Evolutionary conservation across 2,888 invertebrate species (phyloP).

Genomic region (Smittia sp.): DNA sequence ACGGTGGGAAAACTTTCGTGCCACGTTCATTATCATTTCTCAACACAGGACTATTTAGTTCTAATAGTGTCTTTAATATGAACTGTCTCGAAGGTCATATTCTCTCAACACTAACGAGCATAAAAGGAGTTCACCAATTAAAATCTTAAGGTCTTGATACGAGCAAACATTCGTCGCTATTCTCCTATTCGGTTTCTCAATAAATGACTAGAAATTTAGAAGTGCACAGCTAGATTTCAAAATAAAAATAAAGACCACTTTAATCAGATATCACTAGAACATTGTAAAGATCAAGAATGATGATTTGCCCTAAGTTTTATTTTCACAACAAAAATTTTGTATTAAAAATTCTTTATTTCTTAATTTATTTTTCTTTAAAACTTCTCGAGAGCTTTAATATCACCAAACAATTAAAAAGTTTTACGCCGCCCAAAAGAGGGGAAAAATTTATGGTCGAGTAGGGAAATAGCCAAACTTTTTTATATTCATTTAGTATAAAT

Average conservation of each 20-base stretch:
- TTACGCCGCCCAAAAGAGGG: background rate
- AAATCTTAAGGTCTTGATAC: constrained; percentile 19
- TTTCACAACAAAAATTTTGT: too few species aligned
- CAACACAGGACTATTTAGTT: constrained; percentile 17
- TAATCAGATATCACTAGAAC: too few species aligned
- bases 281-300: too few species aligned
- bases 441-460: background rate
- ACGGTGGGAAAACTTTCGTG: background rate
- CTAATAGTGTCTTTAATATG: constrained; percentile 10
- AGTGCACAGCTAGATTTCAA: too few species aligned
- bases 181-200: too few species aligned
- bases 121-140: constrained; percentile 34
- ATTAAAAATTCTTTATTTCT: too few species aligned
- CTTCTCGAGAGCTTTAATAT: background rate
- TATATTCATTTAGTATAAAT: constrained; percentile 7
- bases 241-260: too few species aligned
- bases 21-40: background rate
- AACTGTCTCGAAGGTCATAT: constrained; percentile 29
- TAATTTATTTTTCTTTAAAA: too few species aligned
- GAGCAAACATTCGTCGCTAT: too few species aligned
- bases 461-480: constrained; percentile 12
- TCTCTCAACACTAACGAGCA: constrained; percentile 24
- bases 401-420: background rate
- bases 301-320: too few species aligned
- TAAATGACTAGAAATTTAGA: too few species aligned